Evolutionary conservation across 2,113 vertebrate genomes (phyloP).

Genomic region (Toxotes chatareus): DNA sequence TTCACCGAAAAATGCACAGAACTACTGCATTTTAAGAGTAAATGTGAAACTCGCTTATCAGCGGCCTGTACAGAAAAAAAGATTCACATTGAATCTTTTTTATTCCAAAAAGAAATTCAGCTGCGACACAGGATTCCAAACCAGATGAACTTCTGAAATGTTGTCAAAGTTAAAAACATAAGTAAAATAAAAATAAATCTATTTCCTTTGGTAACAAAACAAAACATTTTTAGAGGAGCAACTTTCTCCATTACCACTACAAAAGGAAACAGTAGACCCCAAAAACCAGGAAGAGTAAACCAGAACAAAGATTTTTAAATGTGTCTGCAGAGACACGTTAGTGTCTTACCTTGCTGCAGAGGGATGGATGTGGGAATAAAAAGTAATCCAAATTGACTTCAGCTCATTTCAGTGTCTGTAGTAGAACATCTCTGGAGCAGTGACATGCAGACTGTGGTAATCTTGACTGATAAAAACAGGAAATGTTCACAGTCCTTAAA

Average conservation of each 20-base stretch:
- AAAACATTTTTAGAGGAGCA: too few relatives aligned
- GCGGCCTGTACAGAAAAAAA: background rate
- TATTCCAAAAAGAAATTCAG: background rate
- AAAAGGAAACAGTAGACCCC: background rate
- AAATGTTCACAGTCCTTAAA: constrained; percentile 48
- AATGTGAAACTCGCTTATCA: background rate
- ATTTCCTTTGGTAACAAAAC: background rate
- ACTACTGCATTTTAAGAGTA: background rate
- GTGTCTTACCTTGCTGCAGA: constrained; percentile 55
- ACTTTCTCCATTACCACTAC: background rate
- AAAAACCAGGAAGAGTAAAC: background rate
- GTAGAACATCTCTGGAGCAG: constrained; percentile 3
- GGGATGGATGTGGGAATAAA: background rate
- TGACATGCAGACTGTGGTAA: constrained; percentile 7
- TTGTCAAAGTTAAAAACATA: background rate
- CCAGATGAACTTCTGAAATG: background rate
- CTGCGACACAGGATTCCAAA: background rate
- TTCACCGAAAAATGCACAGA: constrained; percentile 10
- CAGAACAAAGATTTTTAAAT: background rate
- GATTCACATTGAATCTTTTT: background rate
- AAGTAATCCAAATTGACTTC: background rate
- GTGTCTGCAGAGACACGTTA: background rate
- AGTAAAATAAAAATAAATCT: background rate
- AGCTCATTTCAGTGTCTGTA: constrained; percentile 48
- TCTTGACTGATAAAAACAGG: constrained; percentile 53